Evolutionary conservation across 2,113 vertebrate genomes (phyloP).

Genomic region (Bos javanicus): DNA sequence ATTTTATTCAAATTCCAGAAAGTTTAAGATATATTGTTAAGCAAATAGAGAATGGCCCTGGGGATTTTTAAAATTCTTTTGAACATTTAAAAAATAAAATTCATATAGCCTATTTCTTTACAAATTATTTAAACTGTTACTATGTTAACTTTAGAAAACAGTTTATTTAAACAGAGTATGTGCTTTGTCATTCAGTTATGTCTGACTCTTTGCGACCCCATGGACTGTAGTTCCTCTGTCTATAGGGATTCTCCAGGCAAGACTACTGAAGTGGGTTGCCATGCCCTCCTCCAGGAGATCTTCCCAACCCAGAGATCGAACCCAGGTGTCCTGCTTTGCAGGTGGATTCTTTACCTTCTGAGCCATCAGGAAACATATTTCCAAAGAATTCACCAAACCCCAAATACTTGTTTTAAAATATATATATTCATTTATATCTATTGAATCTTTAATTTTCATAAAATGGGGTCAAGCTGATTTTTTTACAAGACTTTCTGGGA

Average conservation of each 20-base stretch:
- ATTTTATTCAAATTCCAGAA: not conserved
- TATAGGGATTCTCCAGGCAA: not conserved
- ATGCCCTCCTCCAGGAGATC: not conserved
- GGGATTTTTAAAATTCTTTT: constrained; percentile 27
- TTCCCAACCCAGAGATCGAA: not conserved
- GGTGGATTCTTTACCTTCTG: not conserved
- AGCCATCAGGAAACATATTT: not conserved
- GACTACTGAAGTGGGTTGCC: not conserved
- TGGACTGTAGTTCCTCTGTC: not conserved
- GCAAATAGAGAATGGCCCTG: not conserved
- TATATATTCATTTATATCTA: not conserved
- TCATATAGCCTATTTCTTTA: not conserved
- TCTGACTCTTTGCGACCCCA: not conserved
- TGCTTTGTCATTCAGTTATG: not conserved
- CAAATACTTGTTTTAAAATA: not conserved
- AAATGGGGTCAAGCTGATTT: not conserved
- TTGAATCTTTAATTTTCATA: not conserved
- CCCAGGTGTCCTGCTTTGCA: not conserved
- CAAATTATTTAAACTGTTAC: constrained; percentile 12
- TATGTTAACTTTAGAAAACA: not conserved
- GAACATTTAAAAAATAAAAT: constrained; percentile 5
- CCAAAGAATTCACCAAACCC: not conserved
- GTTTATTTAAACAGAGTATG: constrained; percentile 38
- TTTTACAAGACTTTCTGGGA: not conserved
- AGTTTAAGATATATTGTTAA: not conserved